Evolutionary conservation across 2,113 vertebrate species (phyloP).

Genomic region (Phyllopteryx taeniolatus): DNA sequence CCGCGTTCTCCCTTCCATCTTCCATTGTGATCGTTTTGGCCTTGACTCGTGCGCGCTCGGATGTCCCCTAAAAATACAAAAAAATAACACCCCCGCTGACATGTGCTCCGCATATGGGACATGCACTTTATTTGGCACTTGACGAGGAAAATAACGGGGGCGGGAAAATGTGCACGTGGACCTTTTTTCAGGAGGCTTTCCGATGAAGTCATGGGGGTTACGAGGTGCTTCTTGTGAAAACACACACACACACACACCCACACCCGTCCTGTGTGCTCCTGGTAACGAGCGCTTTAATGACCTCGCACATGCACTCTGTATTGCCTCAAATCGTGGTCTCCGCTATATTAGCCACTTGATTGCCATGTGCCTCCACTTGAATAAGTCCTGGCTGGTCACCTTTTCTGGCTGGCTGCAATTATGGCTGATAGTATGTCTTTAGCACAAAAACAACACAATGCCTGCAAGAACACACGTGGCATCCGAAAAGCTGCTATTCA

Average conservation of each 20-base stretch:
- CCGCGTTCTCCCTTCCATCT: conserved; percentile 26
- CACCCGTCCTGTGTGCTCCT: conserved; percentile 42
- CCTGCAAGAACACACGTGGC: background rate
- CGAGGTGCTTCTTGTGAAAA: conserved; percentile 40
- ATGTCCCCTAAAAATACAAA: background rate
- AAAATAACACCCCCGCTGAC: conserved; percentile 3
- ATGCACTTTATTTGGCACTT: conserved; percentile 42
- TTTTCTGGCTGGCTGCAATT: background rate
- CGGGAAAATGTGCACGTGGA: background rate
- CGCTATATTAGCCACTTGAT: background rate
- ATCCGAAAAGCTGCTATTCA: background rate
- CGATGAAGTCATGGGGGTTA: conserved; percentile 51
- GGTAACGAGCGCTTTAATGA: conserved; percentile 22
- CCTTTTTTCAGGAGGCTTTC: conserved; percentile 24
- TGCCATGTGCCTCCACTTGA: background rate
- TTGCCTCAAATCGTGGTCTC: background rate
- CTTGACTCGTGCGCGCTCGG: background rate
- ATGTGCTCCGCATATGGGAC: conserved; percentile 57
- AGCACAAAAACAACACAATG: background rate
- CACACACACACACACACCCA: conserved; percentile 40
- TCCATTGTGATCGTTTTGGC: background rate
- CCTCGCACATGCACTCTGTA: conserved; percentile 17
- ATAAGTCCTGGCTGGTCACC: background rate
- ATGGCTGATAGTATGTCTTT: background rate
- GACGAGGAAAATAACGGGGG: conserved; percentile 26